Conservation (phyloP, 2,888 invertebrate species). For the Meteorus colon region DNA sequence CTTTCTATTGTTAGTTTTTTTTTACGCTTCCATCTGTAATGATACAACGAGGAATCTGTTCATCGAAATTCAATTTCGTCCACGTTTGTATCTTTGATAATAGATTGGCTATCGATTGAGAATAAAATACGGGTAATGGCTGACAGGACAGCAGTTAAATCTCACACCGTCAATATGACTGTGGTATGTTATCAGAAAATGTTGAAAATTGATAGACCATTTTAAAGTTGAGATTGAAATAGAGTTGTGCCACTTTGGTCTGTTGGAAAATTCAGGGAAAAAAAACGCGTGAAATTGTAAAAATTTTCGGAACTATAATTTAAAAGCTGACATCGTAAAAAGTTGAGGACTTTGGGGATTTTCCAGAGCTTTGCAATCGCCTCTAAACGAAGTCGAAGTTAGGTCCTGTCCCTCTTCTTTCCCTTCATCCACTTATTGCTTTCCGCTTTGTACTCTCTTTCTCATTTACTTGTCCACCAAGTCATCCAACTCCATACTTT, state of each 20-base stretch:
- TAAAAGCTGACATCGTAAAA: constrained; percentile 38
- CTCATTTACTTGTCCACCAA: neutral
- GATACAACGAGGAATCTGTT: no score
- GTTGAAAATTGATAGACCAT: neutral
- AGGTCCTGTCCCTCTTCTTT: neutral
- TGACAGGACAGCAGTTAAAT: no score
- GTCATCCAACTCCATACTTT: constrained; percentile 12
- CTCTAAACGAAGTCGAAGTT: constrained; percentile 14
- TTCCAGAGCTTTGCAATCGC: constrained; percentile 36
- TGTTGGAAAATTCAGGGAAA: neutral
- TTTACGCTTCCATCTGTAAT: no score
- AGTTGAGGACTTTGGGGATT: constrained; percentile 44
- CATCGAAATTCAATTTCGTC: no score
- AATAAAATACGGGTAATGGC: no score
- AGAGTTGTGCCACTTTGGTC: neutral
- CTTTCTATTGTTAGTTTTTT: no score
- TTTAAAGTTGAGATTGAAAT: neutral
- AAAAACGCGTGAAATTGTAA: neutral
- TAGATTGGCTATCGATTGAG: no score
- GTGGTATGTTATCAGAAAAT: no score
- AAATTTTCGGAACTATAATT: constrained; percentile 16
- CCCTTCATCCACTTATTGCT: neutral
- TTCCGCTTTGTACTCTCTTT: constrained; percentile 13
- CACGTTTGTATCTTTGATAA: no score
- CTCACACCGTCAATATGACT: no score